Percentiles rank a stretch among this genome's conserved stretches.
phyloP scores from a whole-genome alignment of 2,888 invertebrate species.

The Drosophila meridiana region DNA sequence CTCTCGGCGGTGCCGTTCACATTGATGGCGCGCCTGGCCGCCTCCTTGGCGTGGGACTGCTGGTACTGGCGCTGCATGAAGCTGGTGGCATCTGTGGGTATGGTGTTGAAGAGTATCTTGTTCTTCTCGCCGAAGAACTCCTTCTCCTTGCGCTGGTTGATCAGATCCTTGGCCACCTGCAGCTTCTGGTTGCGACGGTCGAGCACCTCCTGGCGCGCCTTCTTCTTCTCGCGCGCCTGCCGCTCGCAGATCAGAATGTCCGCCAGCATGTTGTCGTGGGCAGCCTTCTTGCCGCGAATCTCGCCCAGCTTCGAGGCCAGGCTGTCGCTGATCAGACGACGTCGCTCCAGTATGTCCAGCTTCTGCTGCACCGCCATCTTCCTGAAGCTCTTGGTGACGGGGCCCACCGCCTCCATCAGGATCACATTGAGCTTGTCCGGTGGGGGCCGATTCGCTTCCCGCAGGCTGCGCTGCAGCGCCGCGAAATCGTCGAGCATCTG shows the following conservation, averaged over 20 bases:
- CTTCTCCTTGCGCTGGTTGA: slow-evolving; percentile 49
- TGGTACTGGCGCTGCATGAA: slow-evolving; percentile 64
- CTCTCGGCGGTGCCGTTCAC: slow-evolving; percentile 18
- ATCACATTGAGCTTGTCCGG: slow-evolving; percentile 41
- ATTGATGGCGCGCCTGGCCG: slow-evolving; percentile 9
- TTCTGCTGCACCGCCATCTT: slow-evolving; percentile 17
- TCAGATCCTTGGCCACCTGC: slow-evolving; percentile 54
- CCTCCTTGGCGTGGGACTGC: slow-evolving; percentile 8
- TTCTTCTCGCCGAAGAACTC: slow-evolving; percentile 35
- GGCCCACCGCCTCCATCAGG: slow-evolving; percentile 52
- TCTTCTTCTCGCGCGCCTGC: slow-evolving; percentile 48
- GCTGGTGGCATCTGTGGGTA: slow-evolving; percentile 42
- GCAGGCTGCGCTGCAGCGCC: slow-evolving; percentile 18
- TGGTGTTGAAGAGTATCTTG: slow-evolving; percentile 8
- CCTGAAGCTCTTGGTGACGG: slow-evolving; percentile 35
- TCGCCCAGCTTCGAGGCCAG: slow-evolving; percentile 46
- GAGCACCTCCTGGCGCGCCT: slow-evolving; percentile 24
- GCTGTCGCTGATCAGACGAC: slow-evolving; percentile 32
- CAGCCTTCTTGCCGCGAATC: slow-evolving; percentile 42
- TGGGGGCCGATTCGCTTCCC: background rate
- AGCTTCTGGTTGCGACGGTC: slow-evolving; percentile 32
- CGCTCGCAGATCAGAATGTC: slow-evolving; percentile 55
- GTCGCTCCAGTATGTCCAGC: slow-evolving; percentile 28
- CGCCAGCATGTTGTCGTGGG: slow-evolving; percentile 53
- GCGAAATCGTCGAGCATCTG: slow-evolving; percentile 36